Percentiles rank a stretch among this genome's conserved stretches.
These are phyloP conservation scores for Oscheius onirici DNA, from an alignment of 2,888 invertebrate species.

Conservation along the genomic window DNA sequence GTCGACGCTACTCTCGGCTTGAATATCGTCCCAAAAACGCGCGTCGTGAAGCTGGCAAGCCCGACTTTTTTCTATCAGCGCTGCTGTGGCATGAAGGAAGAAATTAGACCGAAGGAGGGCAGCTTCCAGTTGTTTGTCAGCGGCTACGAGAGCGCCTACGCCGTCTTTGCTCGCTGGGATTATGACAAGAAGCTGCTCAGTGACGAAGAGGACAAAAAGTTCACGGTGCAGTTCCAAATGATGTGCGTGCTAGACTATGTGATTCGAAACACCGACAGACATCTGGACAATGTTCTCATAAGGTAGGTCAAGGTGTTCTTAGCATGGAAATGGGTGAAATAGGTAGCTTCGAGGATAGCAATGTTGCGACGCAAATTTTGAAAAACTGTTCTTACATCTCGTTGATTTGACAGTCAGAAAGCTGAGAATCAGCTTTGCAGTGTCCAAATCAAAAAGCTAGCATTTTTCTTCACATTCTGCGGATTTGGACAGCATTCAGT, in stretches of 20 bases:
- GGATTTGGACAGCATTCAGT: too few relatives aligned
- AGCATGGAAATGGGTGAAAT: too few relatives aligned
- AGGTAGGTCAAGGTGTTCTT: too few relatives aligned
- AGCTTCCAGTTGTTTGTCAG: slow-evolving; percentile 87
- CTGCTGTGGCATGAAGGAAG: slow-evolving; percentile 49
- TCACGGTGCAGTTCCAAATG: slow-evolving; percentile 90
- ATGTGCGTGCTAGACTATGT: slow-evolving; percentile 68
- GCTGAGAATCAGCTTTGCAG: too few relatives aligned
- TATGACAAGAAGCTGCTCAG: slow-evolving; percentile 55
- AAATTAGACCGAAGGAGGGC: slow-evolving; percentile 63
- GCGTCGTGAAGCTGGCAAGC: slow-evolving; percentile 88
- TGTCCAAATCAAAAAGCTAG: too few relatives aligned
- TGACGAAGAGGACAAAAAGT: slow-evolving; percentile 73
- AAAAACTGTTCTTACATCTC: too few relatives aligned
- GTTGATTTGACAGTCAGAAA: too few relatives aligned
- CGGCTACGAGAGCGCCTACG: slow-evolving; percentile 95
- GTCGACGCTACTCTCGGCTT: slow-evolving; percentile 87
- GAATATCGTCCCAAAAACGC: slow-evolving; percentile 95
- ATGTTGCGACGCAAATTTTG: too few relatives aligned
- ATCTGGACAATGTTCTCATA: slow-evolving; percentile 99
- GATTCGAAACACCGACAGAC: slow-evolving; percentile 76
- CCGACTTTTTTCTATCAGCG: slow-evolving; percentile 93
- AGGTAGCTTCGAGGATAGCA: too few relatives aligned
- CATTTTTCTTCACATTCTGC: too few relatives aligned
- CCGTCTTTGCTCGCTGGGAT: slow-evolving; percentile 83